Evolutionary conservation across 2,888 invertebrate species (phyloP).

Genomic region (Cartodere bifasciata): DNA sequence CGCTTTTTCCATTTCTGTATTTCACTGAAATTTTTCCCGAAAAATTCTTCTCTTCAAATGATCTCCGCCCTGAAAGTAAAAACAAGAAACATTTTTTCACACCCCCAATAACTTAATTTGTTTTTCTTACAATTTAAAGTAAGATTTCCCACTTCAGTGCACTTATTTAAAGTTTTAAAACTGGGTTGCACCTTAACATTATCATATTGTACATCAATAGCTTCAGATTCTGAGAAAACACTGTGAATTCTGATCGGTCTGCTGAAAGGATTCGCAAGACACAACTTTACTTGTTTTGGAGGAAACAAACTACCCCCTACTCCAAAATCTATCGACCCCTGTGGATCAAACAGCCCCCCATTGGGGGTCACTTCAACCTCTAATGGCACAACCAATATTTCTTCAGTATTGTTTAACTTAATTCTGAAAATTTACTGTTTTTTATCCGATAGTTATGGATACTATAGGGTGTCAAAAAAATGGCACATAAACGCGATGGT

Average conservation of each 20-base stretch:
- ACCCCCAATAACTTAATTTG: neutral
- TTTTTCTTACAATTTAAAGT: slow-evolving; percentile 60
- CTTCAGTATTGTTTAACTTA: slow-evolving; percentile 52
- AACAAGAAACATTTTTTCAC: no score
- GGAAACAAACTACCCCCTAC: slow-evolving; percentile 58
- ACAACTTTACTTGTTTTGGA: slow-evolving; percentile 45
- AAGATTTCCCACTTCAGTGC: slow-evolving; percentile 49
- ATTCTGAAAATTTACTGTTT: slow-evolving; percentile 39
- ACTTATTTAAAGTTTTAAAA: slow-evolving; percentile 28
- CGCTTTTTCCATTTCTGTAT: slow-evolving; percentile 35
- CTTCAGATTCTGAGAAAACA: slow-evolving; percentile 48
- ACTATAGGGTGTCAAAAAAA: no score
- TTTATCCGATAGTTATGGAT: no score
- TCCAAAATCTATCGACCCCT: slow-evolving; percentile 69
- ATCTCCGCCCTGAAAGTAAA: slow-evolving; percentile 39
- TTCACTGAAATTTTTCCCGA: slow-evolving; percentile 44
- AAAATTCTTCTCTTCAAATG: slow-evolving; percentile 40
- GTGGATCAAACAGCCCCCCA: slow-evolving; percentile 66
- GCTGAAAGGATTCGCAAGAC: slow-evolving; percentile 52
- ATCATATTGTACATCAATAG: slow-evolving; percentile 53
- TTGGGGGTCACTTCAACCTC: slow-evolving; percentile 65
- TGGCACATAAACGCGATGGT: no score
- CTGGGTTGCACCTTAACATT: slow-evolving; percentile 51
- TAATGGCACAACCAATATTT: slow-evolving; percentile 66
- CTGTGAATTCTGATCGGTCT: slow-evolving; percentile 53